Conservation (phyloP, 2,797 vertebrate species). For the Knipowitschia caucasica region DNA sequence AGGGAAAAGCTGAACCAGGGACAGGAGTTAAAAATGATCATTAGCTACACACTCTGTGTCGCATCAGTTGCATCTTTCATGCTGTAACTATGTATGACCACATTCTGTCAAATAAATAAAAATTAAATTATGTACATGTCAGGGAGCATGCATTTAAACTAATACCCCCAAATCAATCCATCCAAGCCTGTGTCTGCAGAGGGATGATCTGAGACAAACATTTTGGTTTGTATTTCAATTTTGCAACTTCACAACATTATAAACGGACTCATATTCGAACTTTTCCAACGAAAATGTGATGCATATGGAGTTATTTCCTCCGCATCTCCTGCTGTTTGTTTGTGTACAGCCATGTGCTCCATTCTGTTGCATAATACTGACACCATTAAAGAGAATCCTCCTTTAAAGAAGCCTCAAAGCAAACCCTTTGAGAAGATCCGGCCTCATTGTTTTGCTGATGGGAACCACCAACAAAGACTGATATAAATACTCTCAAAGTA, state of each 20-base stretch:
- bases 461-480: slow-evolving; percentile 8
- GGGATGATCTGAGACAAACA: no score
- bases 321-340: slow-evolving; percentile 31
- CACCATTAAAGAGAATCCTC: slow-evolving; percentile 64
- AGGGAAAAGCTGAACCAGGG: no score
- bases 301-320: slow-evolving; percentile 1
- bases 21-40: no score
- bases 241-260: neutral
- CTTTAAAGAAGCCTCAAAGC: slow-evolving; percentile 49
- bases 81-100: no score
- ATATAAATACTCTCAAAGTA: slow-evolving; percentile 7
- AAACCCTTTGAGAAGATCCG: slow-evolving; percentile 29
- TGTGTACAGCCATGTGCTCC: slow-evolving; percentile 56
- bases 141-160: no score
- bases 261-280: no score
- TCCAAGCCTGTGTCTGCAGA: no score
- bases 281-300: neutral
- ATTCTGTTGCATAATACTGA: slow-evolving; percentile 73
- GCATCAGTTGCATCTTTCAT: no score
- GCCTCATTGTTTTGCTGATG: slow-evolving; percentile 42
- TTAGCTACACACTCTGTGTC: no score
- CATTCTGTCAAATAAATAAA: no score
- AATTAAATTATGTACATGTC: no score
- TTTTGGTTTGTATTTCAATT: neutral
- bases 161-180: no score